Base-by-base conservation (phyloP, 2,888 invertebrate genomes). In the Pachliopta kotzebuea region DNA sequence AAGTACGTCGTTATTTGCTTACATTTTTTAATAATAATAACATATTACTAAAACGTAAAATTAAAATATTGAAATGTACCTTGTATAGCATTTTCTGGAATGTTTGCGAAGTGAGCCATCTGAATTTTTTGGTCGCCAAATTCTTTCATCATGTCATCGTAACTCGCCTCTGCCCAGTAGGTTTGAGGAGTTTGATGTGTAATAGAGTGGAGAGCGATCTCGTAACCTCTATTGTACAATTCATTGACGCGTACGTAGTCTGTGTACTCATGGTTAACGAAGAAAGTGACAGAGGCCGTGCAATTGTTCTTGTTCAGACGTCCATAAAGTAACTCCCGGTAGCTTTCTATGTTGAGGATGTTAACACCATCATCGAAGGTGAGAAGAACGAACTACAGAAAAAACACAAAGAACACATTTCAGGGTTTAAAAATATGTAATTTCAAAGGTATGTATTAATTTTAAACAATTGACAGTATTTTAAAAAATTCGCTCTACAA, bases 151-250 rank as follows among this genome's bases (percentile, higher is more conserved):
- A 94, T 83, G 0, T 82, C 81, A 0, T 93, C 88, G 24, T 92
- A 84, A 57, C 82, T 78, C 0, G 94, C 92, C 24, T 85, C 74
- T 11, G 84, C 82, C 95, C 95, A 95, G 73, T 93, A 94, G 0
- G 83, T 79, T 14, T 92, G 92, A 6, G 89, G 85, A 1, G 88
- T 83, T 52, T 86, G 85, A 69, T 94, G 94, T 1, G 92, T 92
- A 37, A 96, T 93, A n/a, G 95, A 95, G 76, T 96, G 95, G 0
- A 95, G 85, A 0, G 94, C 95, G 7, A 96, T 94, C 79, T 95
- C 95, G 69, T 93, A 94, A 0, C 95, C 86, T 3, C 68, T 68
- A 62, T 85, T 87, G 72, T 93, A 93, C 0, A 96, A 84, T 57
- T 93, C 90, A 72, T 95, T 93, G 2, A 95, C 89, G 7, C 88